Evolutionary conservation across 2,888 invertebrate genomes (phyloP).

Genomic region (Maniola hyperantus): DNA sequence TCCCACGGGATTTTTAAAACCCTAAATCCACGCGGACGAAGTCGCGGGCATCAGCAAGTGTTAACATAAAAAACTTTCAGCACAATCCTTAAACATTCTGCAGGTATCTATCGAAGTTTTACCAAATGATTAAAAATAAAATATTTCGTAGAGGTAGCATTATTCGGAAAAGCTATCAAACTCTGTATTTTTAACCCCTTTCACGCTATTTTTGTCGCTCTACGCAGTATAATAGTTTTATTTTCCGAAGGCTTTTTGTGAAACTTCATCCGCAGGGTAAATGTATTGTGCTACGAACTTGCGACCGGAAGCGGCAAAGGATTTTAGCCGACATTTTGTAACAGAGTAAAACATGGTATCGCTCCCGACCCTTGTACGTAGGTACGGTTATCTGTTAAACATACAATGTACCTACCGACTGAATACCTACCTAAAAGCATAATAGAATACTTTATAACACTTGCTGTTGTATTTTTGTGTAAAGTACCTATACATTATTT

Average conservation of each 20-base stretch:
- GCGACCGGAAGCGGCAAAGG: slow-evolving; percentile 10
- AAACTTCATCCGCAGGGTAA: neutral
- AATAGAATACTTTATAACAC: too few relatives aligned
- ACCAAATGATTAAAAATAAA: too few relatives aligned
- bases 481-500: too few relatives aligned
- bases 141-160: neutral
- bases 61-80: too few relatives aligned
- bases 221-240: slow-evolving; percentile 7
- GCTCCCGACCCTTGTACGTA: slow-evolving; percentile 1
- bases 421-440: slow-evolving; percentile 1
- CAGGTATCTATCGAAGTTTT: too few relatives aligned
- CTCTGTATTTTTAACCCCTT: neutral
- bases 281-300: slow-evolving; percentile 10
- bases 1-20: neutral
- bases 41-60: too few relatives aligned
- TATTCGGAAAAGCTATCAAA: neutral
- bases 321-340: slow-evolving; percentile 13
- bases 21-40: neutral
- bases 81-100: too few relatives aligned
- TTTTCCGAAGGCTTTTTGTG: slow-evolving; percentile 8
- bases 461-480: too few relatives aligned
- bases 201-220: neutral
- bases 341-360: slow-evolving; percentile 5
- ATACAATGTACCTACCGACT: neutral
- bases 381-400: neutral